Evolutionary conservation across 2,797 vertebrate species (phyloP).

Genomic region (Sebastes glaucus): DNA sequence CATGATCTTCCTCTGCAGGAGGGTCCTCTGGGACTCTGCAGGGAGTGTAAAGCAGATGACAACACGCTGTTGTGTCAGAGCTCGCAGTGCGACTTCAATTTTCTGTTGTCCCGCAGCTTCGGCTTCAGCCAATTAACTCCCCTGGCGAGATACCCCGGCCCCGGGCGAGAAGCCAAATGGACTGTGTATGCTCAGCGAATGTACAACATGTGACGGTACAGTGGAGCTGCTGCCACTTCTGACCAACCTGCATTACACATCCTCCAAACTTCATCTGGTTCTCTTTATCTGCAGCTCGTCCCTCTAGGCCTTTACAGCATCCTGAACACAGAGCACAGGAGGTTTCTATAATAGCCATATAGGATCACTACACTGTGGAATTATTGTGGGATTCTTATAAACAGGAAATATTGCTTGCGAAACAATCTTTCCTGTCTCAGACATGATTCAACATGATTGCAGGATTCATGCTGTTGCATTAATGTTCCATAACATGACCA

Average conservation of each 20-base stretch:
- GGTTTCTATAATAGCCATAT: neutral
- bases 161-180: neutral
- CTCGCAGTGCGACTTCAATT: neutral
- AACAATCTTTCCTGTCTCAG: neutral
- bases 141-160: neutral
- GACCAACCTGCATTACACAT: neutral
- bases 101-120: neutral
- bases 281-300: neutral
- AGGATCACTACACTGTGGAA: neutral
- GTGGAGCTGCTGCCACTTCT: neutral
- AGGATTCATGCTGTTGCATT: neutral
- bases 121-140: neutral
- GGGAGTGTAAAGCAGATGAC: neutral
- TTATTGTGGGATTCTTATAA: neutral
- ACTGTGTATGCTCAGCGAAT: neutral
- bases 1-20: neutral
- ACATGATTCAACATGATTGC: neutral
- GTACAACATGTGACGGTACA: neutral
- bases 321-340: neutral
- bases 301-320: neutral
- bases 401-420: neutral
- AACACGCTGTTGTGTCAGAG: neutral
- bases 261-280: conserved; percentile 16
- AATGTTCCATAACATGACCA: neutral
- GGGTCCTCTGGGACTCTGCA: neutral